phyloP scores from a whole-genome alignment of 2,797 vertebrate genomes.

The Bradypodion ventrale region DNA sequence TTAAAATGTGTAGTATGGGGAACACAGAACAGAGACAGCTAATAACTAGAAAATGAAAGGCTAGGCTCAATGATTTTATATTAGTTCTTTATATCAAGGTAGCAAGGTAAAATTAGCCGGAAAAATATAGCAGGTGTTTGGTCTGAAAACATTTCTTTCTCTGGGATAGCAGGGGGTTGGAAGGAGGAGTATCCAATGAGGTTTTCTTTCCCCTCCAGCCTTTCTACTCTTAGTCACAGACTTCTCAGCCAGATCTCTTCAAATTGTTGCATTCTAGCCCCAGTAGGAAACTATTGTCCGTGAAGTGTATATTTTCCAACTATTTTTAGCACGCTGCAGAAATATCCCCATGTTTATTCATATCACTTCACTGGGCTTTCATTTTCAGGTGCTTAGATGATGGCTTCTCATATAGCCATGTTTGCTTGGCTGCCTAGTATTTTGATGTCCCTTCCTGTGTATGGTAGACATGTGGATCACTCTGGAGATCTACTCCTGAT shows the following conservation, averaged over 20 bases:
- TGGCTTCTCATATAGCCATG: not conserved
- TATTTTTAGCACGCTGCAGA: too few species aligned
- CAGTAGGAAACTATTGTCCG: not conserved
- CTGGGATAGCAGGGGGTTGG: not conserved
- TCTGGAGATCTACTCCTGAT: not conserved
- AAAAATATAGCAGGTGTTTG: not conserved
- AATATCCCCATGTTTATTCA: too few species aligned
- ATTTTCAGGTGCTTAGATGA: not conserved
- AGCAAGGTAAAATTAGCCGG: conserved; percentile 1
- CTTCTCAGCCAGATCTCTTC: not conserved
- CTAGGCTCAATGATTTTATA: not conserved
- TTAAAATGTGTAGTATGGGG: not conserved
- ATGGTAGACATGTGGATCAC: too few species aligned
- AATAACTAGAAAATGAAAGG: conserved; percentile 4
- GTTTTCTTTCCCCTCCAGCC: not conserved
- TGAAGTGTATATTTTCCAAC: too few species aligned
- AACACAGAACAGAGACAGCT: conserved; percentile 12
- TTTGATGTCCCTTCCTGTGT: not conserved
- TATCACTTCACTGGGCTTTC: too few species aligned
- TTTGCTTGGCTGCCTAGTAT: not conserved
- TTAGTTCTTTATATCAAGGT: not conserved
- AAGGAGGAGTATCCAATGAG: not conserved
- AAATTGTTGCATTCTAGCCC: not conserved
- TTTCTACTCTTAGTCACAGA: not conserved
- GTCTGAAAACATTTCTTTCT: not conserved